Conservation (phyloP, 2,797 vertebrate genomes). For the Choloepus didactylus region DNA sequence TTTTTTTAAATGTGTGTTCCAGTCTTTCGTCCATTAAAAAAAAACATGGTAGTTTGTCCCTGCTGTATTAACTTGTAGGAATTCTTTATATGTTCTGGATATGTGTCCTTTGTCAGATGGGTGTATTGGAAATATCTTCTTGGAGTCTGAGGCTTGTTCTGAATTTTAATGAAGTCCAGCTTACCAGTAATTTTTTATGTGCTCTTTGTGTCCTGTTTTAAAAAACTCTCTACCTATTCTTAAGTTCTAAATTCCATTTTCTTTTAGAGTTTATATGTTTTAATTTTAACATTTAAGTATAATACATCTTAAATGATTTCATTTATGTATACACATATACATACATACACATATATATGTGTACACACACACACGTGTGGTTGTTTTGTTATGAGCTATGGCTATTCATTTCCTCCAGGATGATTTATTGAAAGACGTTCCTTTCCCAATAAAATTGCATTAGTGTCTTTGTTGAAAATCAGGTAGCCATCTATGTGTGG, state of each 20-base stretch:
- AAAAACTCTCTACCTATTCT: too few relatives aligned
- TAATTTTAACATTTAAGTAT: too few relatives aligned
- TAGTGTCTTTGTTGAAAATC: background rate
- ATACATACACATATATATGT: background rate
- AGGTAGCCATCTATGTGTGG: background rate
- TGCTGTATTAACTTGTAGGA: background rate
- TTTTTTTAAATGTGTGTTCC: background rate
- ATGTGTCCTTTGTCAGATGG: background rate
- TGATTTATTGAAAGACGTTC: background rate
- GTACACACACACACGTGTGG: too few relatives aligned
- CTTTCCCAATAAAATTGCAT: background rate
- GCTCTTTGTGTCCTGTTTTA: too few relatives aligned
- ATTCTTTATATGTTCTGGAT: background rate
- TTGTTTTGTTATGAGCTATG: background rate
- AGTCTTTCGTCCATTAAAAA: background rate
- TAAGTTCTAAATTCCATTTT: background rate
- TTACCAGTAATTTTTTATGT: background rate
- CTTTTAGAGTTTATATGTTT: background rate
- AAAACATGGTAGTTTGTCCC: background rate
- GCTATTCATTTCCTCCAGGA: background rate
- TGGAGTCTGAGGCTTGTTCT: background rate
- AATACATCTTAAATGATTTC: too few relatives aligned
- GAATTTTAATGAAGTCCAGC: background rate
- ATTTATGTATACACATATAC: too few relatives aligned
- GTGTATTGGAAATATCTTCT: too few relatives aligned